phyloP scores from a whole-genome alignment of 2,797 vertebrate species.

The Telmatherina bonti region DNA sequence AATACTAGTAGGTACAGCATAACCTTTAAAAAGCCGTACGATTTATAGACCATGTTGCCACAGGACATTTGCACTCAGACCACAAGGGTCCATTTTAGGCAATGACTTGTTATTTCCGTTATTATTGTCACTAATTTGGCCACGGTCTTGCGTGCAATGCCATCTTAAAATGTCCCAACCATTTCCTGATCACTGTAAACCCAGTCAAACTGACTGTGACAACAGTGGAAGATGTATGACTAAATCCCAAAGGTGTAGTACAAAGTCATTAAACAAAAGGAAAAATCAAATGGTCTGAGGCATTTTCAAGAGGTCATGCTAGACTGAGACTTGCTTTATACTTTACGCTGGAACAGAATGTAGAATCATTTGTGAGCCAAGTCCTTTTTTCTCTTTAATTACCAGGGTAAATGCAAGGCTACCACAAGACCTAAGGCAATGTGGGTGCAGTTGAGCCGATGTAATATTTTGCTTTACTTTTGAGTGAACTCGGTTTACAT shows the following conservation, averaged over 20 bases:
- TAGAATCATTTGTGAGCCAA: constrained; percentile 30
- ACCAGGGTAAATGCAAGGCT: constrained; percentile 53
- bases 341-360: constrained; percentile 42
- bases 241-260: constrained; percentile 18
- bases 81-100: no score
- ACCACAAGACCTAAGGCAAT: constrained; percentile 54
- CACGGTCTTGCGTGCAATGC: background rate
- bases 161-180: constrained; percentile 8
- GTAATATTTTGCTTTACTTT: constrained; percentile 57
- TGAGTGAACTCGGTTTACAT: constrained; percentile 57
- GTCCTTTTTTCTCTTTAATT: constrained; percentile 28
- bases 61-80: no score
- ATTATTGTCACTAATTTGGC: background rate
- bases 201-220: constrained; percentile 1
- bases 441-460: constrained; percentile 56
- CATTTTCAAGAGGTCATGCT: constrained; percentile 30
- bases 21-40: no score
- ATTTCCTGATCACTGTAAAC: constrained; percentile 12
- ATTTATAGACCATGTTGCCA: no score
- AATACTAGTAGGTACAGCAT: background rate
- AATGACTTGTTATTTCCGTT: background rate
- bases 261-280: constrained; percentile 21
- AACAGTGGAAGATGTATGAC: background rate
- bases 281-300: constrained; percentile 19
- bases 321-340: constrained; percentile 41